These are phyloP conservation scores for Pygathrix nemaeus DNA, from an alignment of 2,113 vertebrate species.

Conservation along the genomic window DNA sequence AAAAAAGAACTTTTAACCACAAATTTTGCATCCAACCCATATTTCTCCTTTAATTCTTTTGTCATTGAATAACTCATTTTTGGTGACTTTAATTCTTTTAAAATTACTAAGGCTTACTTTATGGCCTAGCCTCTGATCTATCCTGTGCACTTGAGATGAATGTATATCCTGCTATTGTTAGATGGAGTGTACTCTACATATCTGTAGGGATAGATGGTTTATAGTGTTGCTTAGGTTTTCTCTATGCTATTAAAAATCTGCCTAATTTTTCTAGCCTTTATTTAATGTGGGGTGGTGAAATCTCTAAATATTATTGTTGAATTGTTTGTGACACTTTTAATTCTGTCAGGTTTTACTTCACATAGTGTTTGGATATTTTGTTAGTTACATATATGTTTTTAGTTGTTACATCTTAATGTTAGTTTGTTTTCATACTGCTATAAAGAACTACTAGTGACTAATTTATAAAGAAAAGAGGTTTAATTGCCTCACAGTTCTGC, in stretches of 20 bases:
- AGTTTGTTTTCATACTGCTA: too few species aligned
- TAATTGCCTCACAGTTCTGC: too few species aligned
- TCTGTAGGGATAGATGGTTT: neutral
- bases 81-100: neutral
- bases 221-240: neutral
- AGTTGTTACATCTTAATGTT: neutral
- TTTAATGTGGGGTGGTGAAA: neutral
- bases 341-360: neutral
- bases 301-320: neutral
- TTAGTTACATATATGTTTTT: neutral
- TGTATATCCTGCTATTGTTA: neutral
- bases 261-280: neutral
- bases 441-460: too few species aligned
- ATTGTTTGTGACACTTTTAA: neutral
- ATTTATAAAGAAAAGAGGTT: too few species aligned
- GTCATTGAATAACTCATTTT: neutral
- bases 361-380: neutral
- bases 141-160: neutral
- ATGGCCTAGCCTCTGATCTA: neutral
- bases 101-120: neutral
- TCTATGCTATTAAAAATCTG: neutral
- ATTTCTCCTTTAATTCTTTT: conserved; percentile 14
- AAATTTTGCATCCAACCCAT: too few species aligned
- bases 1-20: too few species aligned
- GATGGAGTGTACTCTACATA: neutral